Evolutionary conservation across 2,888 invertebrate genomes (phyloP).

Genomic region (Chaetoderma sp.): DNA sequence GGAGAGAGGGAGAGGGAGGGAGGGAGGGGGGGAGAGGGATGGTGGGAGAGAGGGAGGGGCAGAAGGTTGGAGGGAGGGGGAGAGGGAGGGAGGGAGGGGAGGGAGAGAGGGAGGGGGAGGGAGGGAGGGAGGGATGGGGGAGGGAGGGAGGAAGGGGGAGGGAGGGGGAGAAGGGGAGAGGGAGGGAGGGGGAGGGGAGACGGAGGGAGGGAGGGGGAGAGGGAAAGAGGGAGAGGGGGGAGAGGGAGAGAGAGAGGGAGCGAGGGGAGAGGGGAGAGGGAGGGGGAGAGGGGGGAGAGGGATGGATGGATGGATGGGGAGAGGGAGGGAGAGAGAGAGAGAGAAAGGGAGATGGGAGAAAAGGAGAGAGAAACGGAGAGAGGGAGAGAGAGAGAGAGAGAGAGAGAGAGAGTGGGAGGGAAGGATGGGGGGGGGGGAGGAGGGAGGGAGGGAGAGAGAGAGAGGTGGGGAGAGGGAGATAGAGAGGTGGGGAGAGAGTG

Average conservation of each 20-base stretch:
- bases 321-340: background rate
- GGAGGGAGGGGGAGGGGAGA: background rate
- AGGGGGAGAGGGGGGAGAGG: background rate
- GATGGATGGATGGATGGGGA: too few relatives aligned
- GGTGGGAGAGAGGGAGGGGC: too few relatives aligned
- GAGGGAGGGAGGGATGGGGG: background rate
- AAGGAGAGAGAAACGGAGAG: background rate
- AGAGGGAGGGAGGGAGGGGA: background rate
- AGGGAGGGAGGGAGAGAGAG: background rate
- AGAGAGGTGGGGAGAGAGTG: too few relatives aligned
- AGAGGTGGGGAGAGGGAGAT: too few relatives aligned
- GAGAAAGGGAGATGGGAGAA: too few relatives aligned
- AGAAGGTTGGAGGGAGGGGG: background rate
- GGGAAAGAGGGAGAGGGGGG: background rate
- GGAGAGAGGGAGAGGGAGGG: background rate
- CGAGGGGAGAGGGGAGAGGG: background rate
- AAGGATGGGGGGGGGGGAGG: background rate
- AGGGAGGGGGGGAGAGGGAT: background rate
- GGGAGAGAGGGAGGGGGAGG: background rate
- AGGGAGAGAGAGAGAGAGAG: slow-evolving; percentile 1
- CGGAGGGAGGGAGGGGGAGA: too few relatives aligned
- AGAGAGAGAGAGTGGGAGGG: slow-evolving; percentile 4
- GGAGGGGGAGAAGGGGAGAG: background rate
- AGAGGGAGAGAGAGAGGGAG: too few relatives aligned
- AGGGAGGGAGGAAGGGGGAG: background rate